phyloP scores from a whole-genome alignment of 2,888 invertebrate species.

The Drosophila mulleri region DNA sequence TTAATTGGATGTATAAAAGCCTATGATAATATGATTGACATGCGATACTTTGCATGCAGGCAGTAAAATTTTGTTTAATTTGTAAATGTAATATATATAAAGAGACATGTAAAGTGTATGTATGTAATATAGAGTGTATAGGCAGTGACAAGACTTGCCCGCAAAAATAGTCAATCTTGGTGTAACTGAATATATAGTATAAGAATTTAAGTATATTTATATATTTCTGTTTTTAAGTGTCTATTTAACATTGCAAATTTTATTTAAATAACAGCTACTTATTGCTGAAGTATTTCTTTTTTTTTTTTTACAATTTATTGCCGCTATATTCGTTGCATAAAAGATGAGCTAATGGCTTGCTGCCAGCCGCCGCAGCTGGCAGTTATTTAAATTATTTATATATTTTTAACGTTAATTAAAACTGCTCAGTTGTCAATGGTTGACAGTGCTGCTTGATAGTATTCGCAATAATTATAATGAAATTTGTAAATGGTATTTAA shows the following conservation, averaged over 20 bases:
- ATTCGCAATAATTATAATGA: not conserved
- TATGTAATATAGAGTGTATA: too few relatives aligned
- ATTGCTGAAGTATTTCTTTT: not conserved
- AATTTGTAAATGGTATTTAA: constrained; percentile 1
- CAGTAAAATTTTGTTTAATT: not conserved
- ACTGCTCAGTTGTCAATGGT: not conserved
- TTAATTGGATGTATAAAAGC: not conserved
- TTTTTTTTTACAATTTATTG: not conserved
- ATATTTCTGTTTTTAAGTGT: not conserved
- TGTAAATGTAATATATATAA: too few relatives aligned
- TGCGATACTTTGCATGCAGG: not conserved
- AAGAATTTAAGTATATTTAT: not conserved
- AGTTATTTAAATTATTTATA: not conserved
- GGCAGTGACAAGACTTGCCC: too few relatives aligned
- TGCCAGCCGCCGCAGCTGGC: constrained; percentile 1
- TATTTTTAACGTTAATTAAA: not conserved
- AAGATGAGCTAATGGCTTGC: not conserved
- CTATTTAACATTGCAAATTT: not conserved
- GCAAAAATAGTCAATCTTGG: too few relatives aligned
- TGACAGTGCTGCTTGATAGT: not conserved
- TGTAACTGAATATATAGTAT: not conserved
- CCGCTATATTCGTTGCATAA: not conserved
- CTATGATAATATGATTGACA: not conserved
- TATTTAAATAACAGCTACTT: not conserved
- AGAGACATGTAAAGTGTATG: too few relatives aligned